phyloP scores from a whole-genome alignment of 2,113 vertebrate genomes.

The Sialia sialis region DNA sequence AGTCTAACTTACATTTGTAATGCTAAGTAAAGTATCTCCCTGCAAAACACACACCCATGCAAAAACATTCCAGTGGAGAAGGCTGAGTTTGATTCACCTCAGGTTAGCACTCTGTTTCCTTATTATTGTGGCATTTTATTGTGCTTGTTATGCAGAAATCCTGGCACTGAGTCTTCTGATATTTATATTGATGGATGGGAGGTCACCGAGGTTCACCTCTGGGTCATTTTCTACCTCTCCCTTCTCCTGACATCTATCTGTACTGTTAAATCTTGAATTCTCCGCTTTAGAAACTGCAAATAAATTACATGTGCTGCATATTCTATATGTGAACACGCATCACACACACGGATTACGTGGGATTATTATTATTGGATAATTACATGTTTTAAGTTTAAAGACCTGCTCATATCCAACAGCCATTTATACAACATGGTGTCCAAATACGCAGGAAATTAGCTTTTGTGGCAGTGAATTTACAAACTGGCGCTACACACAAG shows the following conservation, averaged over 20 bases:
- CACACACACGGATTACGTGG: neutral
- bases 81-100: neutral
- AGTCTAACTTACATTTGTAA: conserved; percentile 56
- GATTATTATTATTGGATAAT: neutral
- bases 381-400: neutral
- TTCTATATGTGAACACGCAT: neutral
- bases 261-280: neutral
- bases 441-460: neutral
- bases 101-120: neutral
- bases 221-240: neutral
- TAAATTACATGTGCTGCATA: neutral
- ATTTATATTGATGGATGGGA: neutral
- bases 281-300: neutral
- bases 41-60: conserved; percentile 34
- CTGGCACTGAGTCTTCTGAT: neutral
- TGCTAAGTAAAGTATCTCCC: conserved; percentile 61
- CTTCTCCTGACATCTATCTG: neutral
- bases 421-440: neutral
- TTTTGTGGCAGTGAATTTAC: neutral
- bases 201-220: neutral
- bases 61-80: conserved; percentile 15
- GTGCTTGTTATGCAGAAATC: neutral
- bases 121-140: neutral
- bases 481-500: neutral
- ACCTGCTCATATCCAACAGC: neutral